Conservation (phyloP, 2,113 vertebrate genomes). For the Lutjanus erythropterus region DNA sequence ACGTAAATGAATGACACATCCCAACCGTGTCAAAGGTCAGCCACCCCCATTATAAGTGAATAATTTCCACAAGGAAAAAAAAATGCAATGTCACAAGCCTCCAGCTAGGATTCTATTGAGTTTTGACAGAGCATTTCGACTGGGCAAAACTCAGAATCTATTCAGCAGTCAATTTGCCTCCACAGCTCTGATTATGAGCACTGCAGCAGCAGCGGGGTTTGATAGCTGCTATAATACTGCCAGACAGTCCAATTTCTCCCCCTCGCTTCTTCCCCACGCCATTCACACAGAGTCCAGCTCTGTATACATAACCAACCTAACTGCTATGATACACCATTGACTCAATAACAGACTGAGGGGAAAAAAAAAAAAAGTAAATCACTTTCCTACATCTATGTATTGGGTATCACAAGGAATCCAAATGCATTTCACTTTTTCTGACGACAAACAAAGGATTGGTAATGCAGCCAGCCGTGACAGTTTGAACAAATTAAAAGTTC, state of each 20-base stretch:
- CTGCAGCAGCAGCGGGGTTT: conserved; percentile 64
- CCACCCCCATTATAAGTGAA: conserved; percentile 60
- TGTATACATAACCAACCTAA: conserved; percentile 62
- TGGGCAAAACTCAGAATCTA: conserved; percentile 67
- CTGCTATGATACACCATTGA: conserved; percentile 58
- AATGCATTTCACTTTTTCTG: conserved; percentile 61
- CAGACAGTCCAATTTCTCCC: conserved; percentile 75
- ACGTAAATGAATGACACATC: conserved; percentile 61
- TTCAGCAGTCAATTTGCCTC: conserved; percentile 79
- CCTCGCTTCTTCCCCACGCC: conserved; percentile 37
- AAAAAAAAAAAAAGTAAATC: conserved; percentile 45
- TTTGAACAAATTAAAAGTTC: conserved; percentile 79
- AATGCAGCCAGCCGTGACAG: conserved; percentile 65
- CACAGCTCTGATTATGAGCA: conserved; percentile 71
- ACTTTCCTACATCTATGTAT: conserved; percentile 46
- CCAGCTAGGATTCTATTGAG: conserved; percentile 57
- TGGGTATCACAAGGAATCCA: conserved; percentile 54
- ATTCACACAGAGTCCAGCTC: conserved; percentile 52
- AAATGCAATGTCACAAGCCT: conserved; percentile 42
- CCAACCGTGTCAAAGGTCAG: conserved; percentile 66
- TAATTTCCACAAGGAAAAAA: conserved; percentile 57
- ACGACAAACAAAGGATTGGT: conserved; percentile 70
- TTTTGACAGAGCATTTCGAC: conserved; percentile 69
- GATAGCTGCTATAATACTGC: conserved; percentile 76
- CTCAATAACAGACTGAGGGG: conserved; percentile 41